Evolutionary conservation across 2,113 vertebrate species (phyloP).

Genomic region (Albula goreensis): DNA sequence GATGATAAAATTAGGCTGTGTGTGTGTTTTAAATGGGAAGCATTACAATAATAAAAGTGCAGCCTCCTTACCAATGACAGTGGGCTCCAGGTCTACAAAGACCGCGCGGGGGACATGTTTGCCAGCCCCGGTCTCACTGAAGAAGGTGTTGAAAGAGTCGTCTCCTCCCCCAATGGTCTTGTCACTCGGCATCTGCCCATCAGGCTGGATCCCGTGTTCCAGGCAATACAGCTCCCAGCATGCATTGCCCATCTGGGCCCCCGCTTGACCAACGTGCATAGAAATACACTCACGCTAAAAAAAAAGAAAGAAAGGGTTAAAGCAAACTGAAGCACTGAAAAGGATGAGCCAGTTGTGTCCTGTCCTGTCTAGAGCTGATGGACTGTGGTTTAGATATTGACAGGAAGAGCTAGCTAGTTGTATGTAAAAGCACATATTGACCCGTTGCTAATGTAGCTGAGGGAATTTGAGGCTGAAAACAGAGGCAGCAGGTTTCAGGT

Average conservation of each 20-base stretch:
- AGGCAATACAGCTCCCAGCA: conserved; percentile 90
- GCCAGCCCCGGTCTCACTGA: conserved; percentile 52
- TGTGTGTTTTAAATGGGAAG: background rate
- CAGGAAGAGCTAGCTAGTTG: background rate
- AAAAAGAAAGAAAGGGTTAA: background rate
- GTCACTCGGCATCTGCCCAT: conserved; percentile 55
- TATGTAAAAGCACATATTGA: background rate
- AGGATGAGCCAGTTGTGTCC: background rate
- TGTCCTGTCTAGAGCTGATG: background rate
- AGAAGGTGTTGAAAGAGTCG: conserved; percentile 56
- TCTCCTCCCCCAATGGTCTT: conserved; percentile 54
- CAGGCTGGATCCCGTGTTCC: conserved; percentile 81
- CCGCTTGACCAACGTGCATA: conserved; percentile 81
- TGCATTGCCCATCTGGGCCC: conserved; percentile 83
- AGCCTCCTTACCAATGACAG: conserved; percentile 50
- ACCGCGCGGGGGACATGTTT: conserved; percentile 51
- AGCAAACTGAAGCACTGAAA: too few species aligned
- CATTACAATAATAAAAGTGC: background rate
- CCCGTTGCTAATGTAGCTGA: background rate
- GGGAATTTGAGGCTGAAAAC: background rate
- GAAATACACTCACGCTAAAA: conserved; percentile 79
- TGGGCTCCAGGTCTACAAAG: conserved; percentile 52
- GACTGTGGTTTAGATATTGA: background rate
- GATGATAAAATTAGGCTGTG: background rate
- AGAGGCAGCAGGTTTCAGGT: background rate